phyloP scores from a whole-genome alignment of 2,113 vertebrate species.

The Micromys minutus region DNA sequence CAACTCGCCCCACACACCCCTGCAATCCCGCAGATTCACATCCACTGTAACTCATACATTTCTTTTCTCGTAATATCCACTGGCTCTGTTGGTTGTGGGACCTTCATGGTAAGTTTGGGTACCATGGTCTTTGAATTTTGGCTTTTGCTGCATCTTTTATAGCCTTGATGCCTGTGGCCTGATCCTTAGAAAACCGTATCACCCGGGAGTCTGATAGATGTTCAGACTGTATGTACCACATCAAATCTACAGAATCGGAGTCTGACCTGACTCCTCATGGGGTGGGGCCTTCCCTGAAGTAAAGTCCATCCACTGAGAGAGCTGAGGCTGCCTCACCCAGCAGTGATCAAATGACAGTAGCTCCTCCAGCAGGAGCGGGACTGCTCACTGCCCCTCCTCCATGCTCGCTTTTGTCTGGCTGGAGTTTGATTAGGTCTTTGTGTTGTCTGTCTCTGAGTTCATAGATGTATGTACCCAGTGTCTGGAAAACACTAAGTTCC shows the following conservation, averaged over 20 bases:
- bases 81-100: background rate
- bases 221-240: background rate
- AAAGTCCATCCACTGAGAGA: background rate
- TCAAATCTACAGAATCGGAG: background rate
- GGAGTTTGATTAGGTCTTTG: background rate
- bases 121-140: background rate
- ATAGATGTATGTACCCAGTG: background rate
- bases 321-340: background rate
- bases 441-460: background rate
- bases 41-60: background rate
- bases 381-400: background rate
- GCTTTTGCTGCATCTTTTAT: background rate
- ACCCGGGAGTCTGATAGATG: background rate
- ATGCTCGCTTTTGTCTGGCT: background rate
- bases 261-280: background rate
- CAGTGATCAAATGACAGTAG: background rate
- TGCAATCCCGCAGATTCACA: background rate
- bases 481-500: background rate
- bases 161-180: background rate
- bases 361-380: background rate
- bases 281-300: background rate
- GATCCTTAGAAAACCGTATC: background rate
- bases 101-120: background rate
- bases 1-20: background rate
- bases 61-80: background rate